phyloP scores from a whole-genome alignment of 1,140 invertebrate species.

The Colletes gigas region DNA sequence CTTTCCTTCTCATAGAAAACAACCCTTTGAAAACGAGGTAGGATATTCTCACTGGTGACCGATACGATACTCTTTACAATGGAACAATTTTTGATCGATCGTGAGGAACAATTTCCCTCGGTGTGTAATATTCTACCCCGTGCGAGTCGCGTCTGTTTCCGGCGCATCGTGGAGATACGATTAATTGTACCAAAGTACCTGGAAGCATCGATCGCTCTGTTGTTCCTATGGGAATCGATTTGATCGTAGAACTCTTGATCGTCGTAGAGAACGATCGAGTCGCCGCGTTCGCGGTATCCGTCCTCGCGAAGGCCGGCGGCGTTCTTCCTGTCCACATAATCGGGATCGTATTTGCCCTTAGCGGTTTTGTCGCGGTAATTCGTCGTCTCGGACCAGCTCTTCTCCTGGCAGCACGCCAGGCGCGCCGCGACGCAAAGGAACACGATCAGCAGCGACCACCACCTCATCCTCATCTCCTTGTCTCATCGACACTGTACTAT shows the following conservation, averaged over 20 bases:
- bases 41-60: too few relatives aligned
- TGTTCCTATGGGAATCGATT: conserved; percentile 34
- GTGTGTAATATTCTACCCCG: too few relatives aligned
- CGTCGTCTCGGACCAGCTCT: conserved; percentile 26
- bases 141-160: too few relatives aligned
- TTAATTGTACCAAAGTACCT: conserved; percentile 35
- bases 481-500: conserved; percentile 67
- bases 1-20: too few relatives aligned
- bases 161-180: too few relatives aligned
- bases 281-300: not conserved
- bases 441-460: conserved; percentile 59
- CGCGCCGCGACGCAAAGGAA: conserved; percentile 52
- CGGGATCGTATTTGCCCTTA: conserved; percentile 51
- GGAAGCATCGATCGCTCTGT: conserved; percentile 52
- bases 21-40: too few relatives aligned
- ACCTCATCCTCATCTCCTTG: conserved; percentile 69
- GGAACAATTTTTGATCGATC: too few relatives aligned
- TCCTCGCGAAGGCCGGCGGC: not conserved
- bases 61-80: too few relatives aligned
- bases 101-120: too few relatives aligned
- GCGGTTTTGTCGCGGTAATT: conserved; percentile 48
- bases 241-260: not conserved
- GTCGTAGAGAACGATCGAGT: not conserved
- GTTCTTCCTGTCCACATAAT: conserved; percentile 32
- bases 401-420: conserved; percentile 46